Conservation (phyloP, 92 coral and sea anemone species). For the Meandrina meandrites region DNA sequence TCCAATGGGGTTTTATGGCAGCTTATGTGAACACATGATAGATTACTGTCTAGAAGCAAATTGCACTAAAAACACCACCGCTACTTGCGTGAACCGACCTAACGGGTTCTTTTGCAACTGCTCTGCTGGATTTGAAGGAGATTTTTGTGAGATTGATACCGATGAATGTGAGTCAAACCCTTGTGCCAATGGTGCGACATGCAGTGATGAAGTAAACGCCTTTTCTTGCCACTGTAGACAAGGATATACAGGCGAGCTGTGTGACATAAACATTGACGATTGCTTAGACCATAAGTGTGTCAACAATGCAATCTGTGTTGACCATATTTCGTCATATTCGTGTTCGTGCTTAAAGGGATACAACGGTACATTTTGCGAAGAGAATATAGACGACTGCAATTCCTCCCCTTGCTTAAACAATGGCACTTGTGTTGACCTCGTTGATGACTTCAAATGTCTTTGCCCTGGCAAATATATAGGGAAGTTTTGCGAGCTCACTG, state of each 20-base stretch:
- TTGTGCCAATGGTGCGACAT: slow-evolving; percentile 17
- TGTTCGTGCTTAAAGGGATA: slow-evolving; percentile 18
- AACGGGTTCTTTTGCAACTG: slow-evolving; percentile 7
- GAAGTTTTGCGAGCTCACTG: neutral
- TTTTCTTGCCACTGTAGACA: neutral
- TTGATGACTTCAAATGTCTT: slow-evolving; percentile 57
- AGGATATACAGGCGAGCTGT: neutral
- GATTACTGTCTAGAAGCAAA: slow-evolving; percentile 13
- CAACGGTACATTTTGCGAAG: slow-evolving; percentile 20
- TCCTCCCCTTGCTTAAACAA: slow-evolving; percentile 75
- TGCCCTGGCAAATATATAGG: neutral
- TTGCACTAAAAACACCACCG: neutral
- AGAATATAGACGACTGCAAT: slow-evolving; percentile 72
- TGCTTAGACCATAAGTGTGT: neutral
- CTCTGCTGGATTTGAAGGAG: slow-evolving; percentile 16
- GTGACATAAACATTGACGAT: slow-evolving; percentile 13
- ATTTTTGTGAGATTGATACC: neutral
- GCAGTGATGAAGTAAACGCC: neutral
- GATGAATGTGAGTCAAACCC: neutral
- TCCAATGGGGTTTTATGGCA: slow-evolving; percentile 47
- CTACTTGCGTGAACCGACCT: neutral
- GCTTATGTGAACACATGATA: slow-evolving; percentile 18
- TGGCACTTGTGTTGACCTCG: slow-evolving; percentile 61
- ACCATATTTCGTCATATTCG: neutral
- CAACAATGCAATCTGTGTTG: slow-evolving; percentile 24